Base-by-base conservation (phyloP, 2,113 vertebrate species). In the Semnornis frantzii region DNA sequence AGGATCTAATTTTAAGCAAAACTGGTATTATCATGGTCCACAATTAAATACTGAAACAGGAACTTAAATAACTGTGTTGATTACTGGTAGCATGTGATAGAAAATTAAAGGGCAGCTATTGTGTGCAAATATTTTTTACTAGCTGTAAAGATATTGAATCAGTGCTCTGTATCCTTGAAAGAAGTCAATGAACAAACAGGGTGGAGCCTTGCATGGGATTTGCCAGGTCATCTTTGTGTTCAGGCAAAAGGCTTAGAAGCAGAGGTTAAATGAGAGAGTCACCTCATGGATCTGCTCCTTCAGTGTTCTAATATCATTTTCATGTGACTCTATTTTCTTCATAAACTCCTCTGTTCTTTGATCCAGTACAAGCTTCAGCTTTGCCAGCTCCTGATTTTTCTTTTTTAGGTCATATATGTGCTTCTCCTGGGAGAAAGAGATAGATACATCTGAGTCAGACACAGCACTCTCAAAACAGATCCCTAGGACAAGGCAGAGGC, bases 351-450 rank as follows among this genome's bases (percentile, higher is more conserved):
- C 98, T 92, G 98, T 97, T 97, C 98, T 98, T 93, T 98, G 98
- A 94, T 98, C 98, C 12, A 98, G 96, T 71, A 98, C 96, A 96
- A 98, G 98, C 92, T 98, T 98, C 76, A 98, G 96, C 94, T 98
- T 99, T 95, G 98, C 98, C 84, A 99, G 97, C 52, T 98, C 98
- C 90, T 98, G 98, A 85, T 98, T 99, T 97, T 98, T 99, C 95
- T 97, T 98, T 96, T 98, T 98, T 81, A 99, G 85, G 15, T 98
- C 97, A 81, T 96, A 97, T 78, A 99, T 98, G 44, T 96, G 95
- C 62, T 98, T 98, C 72, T 99, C 99, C 99, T 99, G 95, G 57
- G 46, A 90, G 23, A 88, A 95, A 88, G 10, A 10, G 4, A 37
- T 55, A 88, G 18, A 81, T 65, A 84, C 17, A 72, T 58, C 25